Base-by-base conservation (phyloP, 35 echinoderm and acorn worm species). In the Ophioderma brevispina region DNA sequence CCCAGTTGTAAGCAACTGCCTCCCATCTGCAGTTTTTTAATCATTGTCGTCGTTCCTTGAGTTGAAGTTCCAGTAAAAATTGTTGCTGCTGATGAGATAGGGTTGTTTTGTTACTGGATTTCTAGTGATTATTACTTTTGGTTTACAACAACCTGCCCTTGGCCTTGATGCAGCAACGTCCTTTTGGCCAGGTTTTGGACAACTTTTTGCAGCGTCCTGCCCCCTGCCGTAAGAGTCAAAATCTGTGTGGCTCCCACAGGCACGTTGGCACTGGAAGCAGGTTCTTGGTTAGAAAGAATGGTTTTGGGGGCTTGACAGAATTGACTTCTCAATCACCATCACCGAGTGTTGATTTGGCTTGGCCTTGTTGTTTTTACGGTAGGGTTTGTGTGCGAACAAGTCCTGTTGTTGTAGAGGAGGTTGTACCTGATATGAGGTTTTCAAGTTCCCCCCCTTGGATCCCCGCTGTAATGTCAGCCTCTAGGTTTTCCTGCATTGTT, bases 41-140 rank as follows among this genome's bases (percentile, higher is more conserved):
- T 56, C 23, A 92, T 50, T 37, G 40, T 36, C 33, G 50, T 37
- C 10, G 90, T 70, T 83, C 87, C 19, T 28, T 75, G 87, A 2
- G 63, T 85, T 77, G 79, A 81, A 1, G 91, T 83, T 19, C 70
- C 85, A 37, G 82, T 91, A 23, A 86, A 92, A 18, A 79, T 38
- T 33, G 75, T 81, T 64, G 50, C 79, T 75, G 89, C 81, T 31
- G 89, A 36, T 42, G 92, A 42, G 28, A 96, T 59, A n/a, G 37
- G 91, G 81, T 36, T 89, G 86, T 56, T 91, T 93, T 18, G 87
- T 82, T 4, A 37, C 76, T 37, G 97, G 87, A 56, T 95, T 99
- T 36, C 90, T 85, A 19, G 94, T 93, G 23, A 99, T 93, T 37
- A 99, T 90, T 19, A 99, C 94, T 88, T 99, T n/a, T 99, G 21